Conservation (phyloP, 2,888 invertebrate species). For the Dolichopus griseipennis region DNA sequence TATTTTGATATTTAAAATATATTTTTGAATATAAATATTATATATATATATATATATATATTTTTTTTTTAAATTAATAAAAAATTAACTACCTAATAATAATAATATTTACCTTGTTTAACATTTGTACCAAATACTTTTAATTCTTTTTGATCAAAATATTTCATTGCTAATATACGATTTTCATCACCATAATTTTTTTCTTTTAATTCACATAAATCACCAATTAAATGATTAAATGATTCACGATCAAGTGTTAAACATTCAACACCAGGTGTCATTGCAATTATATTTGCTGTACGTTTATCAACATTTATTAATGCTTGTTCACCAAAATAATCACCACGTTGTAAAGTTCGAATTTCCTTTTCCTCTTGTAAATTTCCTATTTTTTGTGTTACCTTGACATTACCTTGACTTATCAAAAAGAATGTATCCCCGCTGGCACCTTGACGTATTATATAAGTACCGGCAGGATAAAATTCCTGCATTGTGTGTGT, state of each 20-base stretch:
- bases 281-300: conserved; percentile 87
- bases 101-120: conserved; percentile 34
- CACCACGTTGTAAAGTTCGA: conserved; percentile 61
- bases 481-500: conserved; percentile 52
- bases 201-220: conserved; percentile 62
- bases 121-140: conserved; percentile 38
- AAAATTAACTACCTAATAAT: too few relatives aligned
- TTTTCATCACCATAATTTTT: conserved; percentile 64
- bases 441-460: conserved; percentile 75
- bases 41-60: too few relatives aligned
- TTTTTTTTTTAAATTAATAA: too few relatives aligned
- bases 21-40: too few relatives aligned
- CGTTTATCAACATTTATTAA: conserved; percentile 77
- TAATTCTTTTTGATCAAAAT: conserved; percentile 37
- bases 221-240: conserved; percentile 67
- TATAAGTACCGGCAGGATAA: conserved; percentile 68
- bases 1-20: too few relatives aligned
- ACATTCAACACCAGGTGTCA: conserved; percentile 75
- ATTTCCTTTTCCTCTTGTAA: conserved; percentile 55
- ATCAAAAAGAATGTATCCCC: conserved; percentile 89
- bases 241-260: conserved; percentile 72
- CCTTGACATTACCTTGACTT: conserved; percentile 68
- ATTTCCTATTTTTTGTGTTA: conserved; percentile 58
- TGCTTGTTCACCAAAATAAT: conserved; percentile 86
- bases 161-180: conserved; percentile 41